These are phyloP conservation scores for Phasianus colchicus DNA, from an alignment of 2,113 vertebrate genomes.

Conservation along the genomic window DNA sequence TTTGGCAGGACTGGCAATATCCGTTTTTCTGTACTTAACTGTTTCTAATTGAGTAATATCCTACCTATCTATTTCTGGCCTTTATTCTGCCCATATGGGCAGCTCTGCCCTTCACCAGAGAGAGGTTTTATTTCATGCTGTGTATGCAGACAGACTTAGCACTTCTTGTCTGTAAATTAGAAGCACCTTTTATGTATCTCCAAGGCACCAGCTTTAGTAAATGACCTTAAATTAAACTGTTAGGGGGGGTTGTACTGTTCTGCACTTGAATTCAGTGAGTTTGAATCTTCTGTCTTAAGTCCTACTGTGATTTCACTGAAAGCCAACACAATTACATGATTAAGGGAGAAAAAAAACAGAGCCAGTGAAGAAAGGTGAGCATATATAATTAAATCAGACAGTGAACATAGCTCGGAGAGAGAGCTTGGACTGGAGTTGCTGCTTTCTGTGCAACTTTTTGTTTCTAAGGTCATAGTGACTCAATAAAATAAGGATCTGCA, in stretches of 20 bases:
- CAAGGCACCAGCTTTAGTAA: neutral
- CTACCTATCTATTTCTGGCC: neutral
- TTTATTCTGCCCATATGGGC: neutral
- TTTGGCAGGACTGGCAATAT: neutral
- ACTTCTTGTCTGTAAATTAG: neutral
- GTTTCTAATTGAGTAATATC: constrained; percentile 3
- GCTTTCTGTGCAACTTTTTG: neutral
- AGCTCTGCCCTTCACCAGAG: neutral
- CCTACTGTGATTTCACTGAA: neutral
- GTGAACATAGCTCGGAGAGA: neutral
- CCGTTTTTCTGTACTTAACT: neutral
- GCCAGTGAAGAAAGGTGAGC: neutral
- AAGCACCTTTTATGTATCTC: neutral
- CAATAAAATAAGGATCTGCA: neutral
- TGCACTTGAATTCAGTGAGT: neutral
- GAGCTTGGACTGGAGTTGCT: neutral
- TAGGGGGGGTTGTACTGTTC: neutral
- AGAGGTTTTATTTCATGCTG: neutral
- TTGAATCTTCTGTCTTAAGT: neutral
- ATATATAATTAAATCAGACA: neutral
- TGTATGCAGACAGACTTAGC: neutral
- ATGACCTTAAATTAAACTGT: constrained; percentile 4
- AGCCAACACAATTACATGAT: neutral
- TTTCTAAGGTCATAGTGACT: neutral
- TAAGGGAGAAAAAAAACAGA: neutral